phyloP scores from a whole-genome alignment of 2,888 invertebrate species.

The Epirrhoe alternata region DNA sequence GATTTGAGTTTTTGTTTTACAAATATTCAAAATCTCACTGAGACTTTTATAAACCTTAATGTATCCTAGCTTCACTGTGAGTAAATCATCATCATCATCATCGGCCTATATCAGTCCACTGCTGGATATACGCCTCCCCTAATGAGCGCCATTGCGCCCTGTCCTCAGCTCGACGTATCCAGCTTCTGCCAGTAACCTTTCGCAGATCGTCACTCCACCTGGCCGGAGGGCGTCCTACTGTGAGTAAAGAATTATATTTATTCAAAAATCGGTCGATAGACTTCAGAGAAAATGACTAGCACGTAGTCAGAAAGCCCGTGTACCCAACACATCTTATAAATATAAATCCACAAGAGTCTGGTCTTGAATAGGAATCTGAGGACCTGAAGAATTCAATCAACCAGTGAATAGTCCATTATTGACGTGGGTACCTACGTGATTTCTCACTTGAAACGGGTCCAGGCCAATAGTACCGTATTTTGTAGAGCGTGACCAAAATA shows the following conservation, averaged over 20 bases:
- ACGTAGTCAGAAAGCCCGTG: constrained; percentile 14
- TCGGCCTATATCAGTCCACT: too few relatives aligned
- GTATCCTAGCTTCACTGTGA: too few relatives aligned
- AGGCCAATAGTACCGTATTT: constrained; percentile 16
- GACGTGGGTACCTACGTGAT: constrained; percentile 27
- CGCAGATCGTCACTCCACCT: too few relatives aligned
- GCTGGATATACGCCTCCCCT: too few relatives aligned
- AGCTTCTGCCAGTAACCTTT: too few relatives aligned
- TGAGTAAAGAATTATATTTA: neutral
- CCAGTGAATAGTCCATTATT: constrained; percentile 27
- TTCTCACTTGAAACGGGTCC: constrained; percentile 21
- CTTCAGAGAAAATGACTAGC: constrained; percentile 4
- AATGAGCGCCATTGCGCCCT: too few relatives aligned
- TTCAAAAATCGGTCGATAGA: neutral
- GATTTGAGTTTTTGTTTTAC: too few relatives aligned
- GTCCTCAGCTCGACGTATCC: too few relatives aligned
- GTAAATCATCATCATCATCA: too few relatives aligned
- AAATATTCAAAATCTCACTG: too few relatives aligned
- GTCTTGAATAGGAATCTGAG: constrained; percentile 18
- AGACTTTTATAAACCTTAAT: too few relatives aligned
- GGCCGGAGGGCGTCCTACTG: too few relatives aligned
- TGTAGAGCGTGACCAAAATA: constrained; percentile 24
- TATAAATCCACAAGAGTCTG: constrained; percentile 18
- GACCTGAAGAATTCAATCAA: constrained; percentile 27
- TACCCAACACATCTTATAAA: constrained; percentile 12